Evolutionary conservation across 2,888 invertebrate genomes (phyloP).

Genomic region (Cosmia pyralina): DNA sequence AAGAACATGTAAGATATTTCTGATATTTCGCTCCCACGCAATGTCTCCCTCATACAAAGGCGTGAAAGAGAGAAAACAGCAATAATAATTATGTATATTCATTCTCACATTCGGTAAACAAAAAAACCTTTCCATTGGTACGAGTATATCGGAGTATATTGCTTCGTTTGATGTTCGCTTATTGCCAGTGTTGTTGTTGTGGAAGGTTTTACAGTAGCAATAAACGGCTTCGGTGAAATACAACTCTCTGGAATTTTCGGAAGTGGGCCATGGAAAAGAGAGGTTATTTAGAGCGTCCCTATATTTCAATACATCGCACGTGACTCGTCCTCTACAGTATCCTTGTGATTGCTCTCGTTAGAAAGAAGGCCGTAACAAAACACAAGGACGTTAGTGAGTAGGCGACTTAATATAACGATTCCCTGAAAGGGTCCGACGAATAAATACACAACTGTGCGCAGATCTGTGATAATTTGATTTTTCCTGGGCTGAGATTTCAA

Average conservation of each 20-base stretch:
- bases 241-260: conserved; percentile 38
- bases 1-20: conserved; percentile 5
- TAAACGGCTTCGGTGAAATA: conserved; percentile 50
- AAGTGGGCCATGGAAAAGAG: conserved; percentile 35
- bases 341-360: conserved; percentile 61
- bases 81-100: conserved; percentile 40
- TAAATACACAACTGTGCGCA: conserved; percentile 42
- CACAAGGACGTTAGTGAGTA: conserved; percentile 33
- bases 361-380: conserved; percentile 34
- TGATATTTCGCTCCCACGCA: background rate
- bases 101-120: conserved; percentile 30
- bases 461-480: conserved; percentile 32
- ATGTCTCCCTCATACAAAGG: background rate
- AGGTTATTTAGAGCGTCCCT: conserved; percentile 58
- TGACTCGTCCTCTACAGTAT: conserved; percentile 49
- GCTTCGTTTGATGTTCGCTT: conserved; percentile 54
- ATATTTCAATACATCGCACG: conserved; percentile 55
- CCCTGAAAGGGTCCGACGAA: conserved; percentile 30
- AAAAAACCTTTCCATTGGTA: conserved; percentile 38
- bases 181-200: conserved; percentile 52
- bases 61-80: conserved; percentile 15
- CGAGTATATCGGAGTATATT: conserved; percentile 43
- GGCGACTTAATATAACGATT: conserved; percentile 30
- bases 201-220: conserved; percentile 52
- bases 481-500: conserved; percentile 21